Percentiles rank a stretch among this genome's conserved stretches.
phyloP scores from a whole-genome alignment of 1,140 invertebrate species.

The Nebria ingens region DNA sequence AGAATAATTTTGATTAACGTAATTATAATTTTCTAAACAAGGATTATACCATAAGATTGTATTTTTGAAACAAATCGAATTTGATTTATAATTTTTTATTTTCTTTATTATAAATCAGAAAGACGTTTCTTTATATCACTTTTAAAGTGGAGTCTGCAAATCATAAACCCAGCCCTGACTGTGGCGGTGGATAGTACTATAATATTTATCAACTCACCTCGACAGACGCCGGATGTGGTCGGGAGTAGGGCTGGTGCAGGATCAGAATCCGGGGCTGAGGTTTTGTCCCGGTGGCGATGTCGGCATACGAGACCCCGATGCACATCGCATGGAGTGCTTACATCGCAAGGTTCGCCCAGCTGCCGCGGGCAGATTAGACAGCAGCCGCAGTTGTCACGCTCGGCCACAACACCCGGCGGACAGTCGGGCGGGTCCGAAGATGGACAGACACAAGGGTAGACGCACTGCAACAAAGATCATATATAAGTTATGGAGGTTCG shows the following conservation, averaged over 20 bases:
- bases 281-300: constrained; percentile 25
- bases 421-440: constrained; percentile 13
- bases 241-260: no score
- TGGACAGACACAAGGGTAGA: constrained; percentile 27
- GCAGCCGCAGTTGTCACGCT: constrained; percentile 23
- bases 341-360: constrained; percentile 27
- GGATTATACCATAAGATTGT: not conserved
- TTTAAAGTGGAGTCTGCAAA: constrained; percentile 8
- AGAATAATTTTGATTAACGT: no score
- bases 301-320: constrained; percentile 23
- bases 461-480: constrained; percentile 23
- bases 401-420: not conserved
- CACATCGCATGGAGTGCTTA: constrained; percentile 23
- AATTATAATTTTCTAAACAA: no score
- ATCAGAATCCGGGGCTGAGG: no score
- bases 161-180: constrained; percentile 1
- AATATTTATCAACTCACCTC: constrained; percentile 19
- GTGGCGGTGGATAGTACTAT: not conserved
- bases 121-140: not conserved
- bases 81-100: no score
- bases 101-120: not conserved
- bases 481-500: no score
- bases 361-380: constrained; percentile 29
- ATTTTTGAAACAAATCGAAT: not conserved
- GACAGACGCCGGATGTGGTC: constrained; percentile 29